Conservation (phyloP, 2,888 invertebrate genomes). For the Diarsia brunnea region DNA sequence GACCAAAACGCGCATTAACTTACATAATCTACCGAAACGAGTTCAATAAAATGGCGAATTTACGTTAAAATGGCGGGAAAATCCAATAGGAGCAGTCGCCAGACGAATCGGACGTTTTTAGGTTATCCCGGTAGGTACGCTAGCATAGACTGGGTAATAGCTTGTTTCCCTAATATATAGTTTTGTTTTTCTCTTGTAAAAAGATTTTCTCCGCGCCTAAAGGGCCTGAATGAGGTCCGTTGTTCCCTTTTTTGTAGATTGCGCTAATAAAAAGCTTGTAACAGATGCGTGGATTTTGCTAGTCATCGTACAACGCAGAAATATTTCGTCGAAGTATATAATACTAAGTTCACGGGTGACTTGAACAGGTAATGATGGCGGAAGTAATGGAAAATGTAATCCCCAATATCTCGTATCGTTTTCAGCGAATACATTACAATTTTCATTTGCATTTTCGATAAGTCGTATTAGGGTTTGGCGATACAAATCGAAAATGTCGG, state of each 20-base stretch:
- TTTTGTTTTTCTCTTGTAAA: constrained; percentile 51
- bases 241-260: constrained; percentile 50
- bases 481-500: constrained; percentile 12
- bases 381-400: constrained; percentile 43
- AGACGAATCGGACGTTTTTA: constrained; percentile 60
- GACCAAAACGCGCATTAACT: constrained; percentile 76
- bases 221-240: constrained; percentile 32
- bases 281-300: constrained; percentile 38
- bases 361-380: constrained; percentile 39
- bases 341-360: constrained; percentile 45
- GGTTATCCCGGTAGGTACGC: constrained; percentile 50
- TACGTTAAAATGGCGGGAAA: constrained; percentile 75
- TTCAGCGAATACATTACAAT: constrained; percentile 45
- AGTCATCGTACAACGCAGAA: constrained; percentile 35
- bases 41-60: constrained; percentile 81
- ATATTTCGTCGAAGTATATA: constrained; percentile 37
- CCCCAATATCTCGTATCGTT: constrained; percentile 32
- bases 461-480: constrained; percentile 39
- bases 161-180: constrained; percentile 51
- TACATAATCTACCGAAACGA: constrained; percentile 82
- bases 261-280: constrained; percentile 53
- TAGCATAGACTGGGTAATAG: constrained; percentile 41
- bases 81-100: constrained; percentile 77
- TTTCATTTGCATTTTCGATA: constrained; percentile 56
- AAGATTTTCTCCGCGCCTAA: constrained; percentile 37